A percentile compares a stretch with the other conserved stretches of the same genome.
Conservation (phyloP, 2,797 vertebrate species). For the Sarcoramphus papa region DNA sequence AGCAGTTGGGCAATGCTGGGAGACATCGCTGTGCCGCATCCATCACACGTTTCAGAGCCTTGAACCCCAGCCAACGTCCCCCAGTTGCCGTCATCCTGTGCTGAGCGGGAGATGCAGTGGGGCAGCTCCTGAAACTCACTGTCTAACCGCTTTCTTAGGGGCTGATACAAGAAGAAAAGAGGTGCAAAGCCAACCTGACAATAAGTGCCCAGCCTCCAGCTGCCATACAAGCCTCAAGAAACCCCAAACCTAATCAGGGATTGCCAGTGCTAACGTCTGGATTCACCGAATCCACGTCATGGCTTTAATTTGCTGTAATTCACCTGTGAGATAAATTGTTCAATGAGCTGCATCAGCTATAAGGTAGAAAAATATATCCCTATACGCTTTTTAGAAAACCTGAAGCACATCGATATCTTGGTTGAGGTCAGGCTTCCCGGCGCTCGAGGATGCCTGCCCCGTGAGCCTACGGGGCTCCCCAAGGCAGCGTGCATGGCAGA, state of each 20-base stretch:
- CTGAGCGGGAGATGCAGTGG: background rate
- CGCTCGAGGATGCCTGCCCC: fast-evolving
- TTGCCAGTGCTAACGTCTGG: fast-evolving
- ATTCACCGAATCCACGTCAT: background rate
- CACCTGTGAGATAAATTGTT: background rate
- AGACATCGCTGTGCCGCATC: background rate
- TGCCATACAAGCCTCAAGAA: background rate
- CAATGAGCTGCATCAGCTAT: background rate
- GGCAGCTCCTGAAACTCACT: too few relatives aligned
- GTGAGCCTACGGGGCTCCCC: fast-evolving
- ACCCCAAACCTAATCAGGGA: fast-evolving
- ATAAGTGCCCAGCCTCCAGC: background rate
- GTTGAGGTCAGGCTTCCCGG: background rate
- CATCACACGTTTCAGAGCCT: fast-evolving
- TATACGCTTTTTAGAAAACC: background rate
- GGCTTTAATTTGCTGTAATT: background rate
- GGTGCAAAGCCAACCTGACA: background rate
- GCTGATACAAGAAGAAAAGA: background rate
- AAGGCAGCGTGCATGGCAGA: fast-evolving
- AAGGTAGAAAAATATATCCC: background rate
- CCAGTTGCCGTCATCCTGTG: fast-evolving
- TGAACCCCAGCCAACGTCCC: background rate
- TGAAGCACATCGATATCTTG: fast-evolving
- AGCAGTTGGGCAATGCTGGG: background rate
- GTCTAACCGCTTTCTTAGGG: background rate